phyloP scores from a whole-genome alignment of 2,113 vertebrate species.

The human (Homo sapiens) region DNA sequence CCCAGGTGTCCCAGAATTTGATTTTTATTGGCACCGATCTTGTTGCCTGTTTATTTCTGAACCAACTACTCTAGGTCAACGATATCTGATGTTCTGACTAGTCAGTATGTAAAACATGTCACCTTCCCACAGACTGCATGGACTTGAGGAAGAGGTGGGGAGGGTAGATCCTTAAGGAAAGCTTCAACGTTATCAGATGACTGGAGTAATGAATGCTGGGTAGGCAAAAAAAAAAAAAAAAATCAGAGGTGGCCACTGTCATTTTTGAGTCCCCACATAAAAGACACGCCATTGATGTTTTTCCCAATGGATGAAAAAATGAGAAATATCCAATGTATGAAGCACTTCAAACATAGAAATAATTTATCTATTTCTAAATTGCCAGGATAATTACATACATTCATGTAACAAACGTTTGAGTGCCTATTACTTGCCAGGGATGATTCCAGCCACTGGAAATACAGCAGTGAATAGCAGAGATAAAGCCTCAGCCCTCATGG shows the following conservation, averaged over 20 bases:
- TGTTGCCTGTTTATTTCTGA: neutral
- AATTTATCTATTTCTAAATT: neutral
- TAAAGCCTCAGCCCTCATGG: fast-evolving
- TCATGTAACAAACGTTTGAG: neutral
- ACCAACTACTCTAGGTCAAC: neutral
- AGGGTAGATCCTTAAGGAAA: neutral
- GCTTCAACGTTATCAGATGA: neutral
- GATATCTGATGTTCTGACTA: neutral
- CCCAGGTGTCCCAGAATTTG: neutral
- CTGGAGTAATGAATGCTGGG: neutral
- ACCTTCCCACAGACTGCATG: neutral
- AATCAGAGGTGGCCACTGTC: neutral
- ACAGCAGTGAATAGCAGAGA: neutral
- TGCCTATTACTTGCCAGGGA: neutral
- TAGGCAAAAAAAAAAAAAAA: neutral
- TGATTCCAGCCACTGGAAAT: neutral
- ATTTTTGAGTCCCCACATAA: neutral
- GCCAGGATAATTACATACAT: neutral
- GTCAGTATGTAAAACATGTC: neutral
- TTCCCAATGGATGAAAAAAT: neutral
- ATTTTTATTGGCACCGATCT: neutral
- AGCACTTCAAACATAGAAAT: neutral
- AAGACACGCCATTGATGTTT: neutral
- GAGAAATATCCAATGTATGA: neutral
- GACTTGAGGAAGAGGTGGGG: neutral